A percentile compares a stretch with the other conserved stretches of the same genome.
These are phyloP conservation scores for Macaca mulatta DNA, from an alignment of 2,113 vertebrate species.

Conservation along the genomic window DNA sequence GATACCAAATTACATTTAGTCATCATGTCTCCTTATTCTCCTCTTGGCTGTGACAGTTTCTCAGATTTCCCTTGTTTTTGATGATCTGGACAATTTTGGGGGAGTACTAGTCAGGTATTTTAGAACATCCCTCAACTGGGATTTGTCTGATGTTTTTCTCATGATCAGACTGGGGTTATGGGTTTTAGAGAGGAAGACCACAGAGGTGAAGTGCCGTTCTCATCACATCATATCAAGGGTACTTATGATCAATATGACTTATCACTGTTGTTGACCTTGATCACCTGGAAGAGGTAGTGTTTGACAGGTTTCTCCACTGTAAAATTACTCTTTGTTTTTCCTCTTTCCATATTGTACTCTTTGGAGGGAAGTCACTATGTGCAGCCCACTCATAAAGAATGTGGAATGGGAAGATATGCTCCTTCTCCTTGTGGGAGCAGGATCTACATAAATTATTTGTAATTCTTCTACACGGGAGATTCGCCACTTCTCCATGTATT, in stretches of 20 bases:
- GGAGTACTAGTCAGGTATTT: background rate
- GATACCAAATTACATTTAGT: background rate
- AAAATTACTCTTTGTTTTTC: background rate
- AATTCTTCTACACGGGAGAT: conserved; percentile 26
- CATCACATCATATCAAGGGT: background rate
- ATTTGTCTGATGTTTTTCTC: conserved; percentile 5
- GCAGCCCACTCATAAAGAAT: background rate
- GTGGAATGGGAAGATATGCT: background rate
- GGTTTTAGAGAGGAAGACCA: background rate
- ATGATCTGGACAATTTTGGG: background rate
- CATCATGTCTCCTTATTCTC: background rate
- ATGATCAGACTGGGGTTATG: background rate
- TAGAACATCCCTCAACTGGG: background rate
- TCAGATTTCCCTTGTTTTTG: background rate
- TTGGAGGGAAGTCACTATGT: background rate
- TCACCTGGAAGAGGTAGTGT: background rate
- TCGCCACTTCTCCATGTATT: conserved; percentile 13
- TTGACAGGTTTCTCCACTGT: background rate
- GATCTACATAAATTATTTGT: conserved; percentile 28
- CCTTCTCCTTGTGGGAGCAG: background rate
- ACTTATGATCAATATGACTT: background rate
- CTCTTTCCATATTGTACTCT: background rate
- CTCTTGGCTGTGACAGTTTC: background rate
- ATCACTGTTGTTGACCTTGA: background rate
- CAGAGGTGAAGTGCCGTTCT: background rate